Base-by-base conservation (phyloP, 2,797 vertebrate genomes). In the Acipenser oxyrinchus region DNA sequence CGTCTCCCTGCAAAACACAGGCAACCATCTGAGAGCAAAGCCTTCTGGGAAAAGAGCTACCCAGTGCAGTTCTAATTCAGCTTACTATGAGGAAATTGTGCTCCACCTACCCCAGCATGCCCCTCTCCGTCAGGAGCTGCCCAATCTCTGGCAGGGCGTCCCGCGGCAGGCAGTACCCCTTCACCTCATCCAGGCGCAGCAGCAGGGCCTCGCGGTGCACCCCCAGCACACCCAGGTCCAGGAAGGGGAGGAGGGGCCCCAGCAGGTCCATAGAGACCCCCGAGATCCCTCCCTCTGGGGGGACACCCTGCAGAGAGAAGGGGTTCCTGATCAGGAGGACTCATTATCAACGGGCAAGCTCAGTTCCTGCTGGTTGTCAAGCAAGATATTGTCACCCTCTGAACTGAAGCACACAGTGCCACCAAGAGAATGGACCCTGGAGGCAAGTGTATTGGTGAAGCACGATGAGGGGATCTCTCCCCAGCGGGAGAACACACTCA, bases 211-310 rank as follows among this genome's bases (percentile, higher is more conserved):
- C 71, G 61, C 82, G 84, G 73, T 88, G 87, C 70, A 94, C 83
- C 65, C 79, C 74, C 71, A 91, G 72, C 37, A 75, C 87, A 59
- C 87, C 88, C 64, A 66, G 72, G 75, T 89, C 91, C 79, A 95
- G 78, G 81, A 94, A 96, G 53, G 91, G 89, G 66, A 94, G 71
- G 68, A 96, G 79, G 48, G 93, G 91, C 12, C 93, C 94, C 66
- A 95, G 78, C n/a, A 74, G 51, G 59, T 93, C 91, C 81, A 96
- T 76, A 58, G 82, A 74, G 70, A 82, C 75, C 64, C 87, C 88
- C n/a, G 87, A 83, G 69, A 95, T 83, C 67, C 77, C 74, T 11
- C 72, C 79, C 66, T 82, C 74, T 60, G 76, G 75, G 60, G 83
- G 78, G 67, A 82, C 84, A n/a, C 73, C 81, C 89, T 90, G 69